Conservation (phyloP, 2,113 vertebrate genomes). For the Leptosomus discolor region DNA sequence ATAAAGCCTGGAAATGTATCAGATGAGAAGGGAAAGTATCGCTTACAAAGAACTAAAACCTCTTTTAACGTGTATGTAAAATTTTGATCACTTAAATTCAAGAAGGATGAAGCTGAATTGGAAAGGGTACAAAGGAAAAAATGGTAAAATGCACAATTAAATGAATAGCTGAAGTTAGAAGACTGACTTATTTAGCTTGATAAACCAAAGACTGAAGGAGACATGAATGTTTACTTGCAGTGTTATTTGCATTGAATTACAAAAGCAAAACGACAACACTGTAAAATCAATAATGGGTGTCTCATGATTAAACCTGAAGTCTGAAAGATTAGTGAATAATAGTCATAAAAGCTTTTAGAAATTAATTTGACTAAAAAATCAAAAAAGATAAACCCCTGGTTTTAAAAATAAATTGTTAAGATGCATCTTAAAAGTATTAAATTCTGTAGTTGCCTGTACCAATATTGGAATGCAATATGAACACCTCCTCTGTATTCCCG, state of each 20-base stretch:
- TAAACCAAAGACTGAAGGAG: not conserved
- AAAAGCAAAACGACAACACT: not conserved
- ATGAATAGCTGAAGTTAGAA: not conserved
- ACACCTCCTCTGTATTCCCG: not conserved
- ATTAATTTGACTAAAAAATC: not conserved
- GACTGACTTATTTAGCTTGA: not conserved
- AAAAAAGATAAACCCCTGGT: rapidly evolving
- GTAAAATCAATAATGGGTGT: not conserved
- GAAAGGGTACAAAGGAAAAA: not conserved
- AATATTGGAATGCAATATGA: rapidly evolving
- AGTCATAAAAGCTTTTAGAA: not conserved
- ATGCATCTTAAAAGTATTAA: not conserved
- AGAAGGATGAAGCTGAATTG: not conserved
- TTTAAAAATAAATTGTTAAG: not conserved
- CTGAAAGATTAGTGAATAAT: not conserved
- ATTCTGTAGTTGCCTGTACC: not conserved
- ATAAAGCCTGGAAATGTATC: not conserved
- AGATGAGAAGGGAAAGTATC: not conserved
- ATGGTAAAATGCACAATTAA: rapidly evolving
- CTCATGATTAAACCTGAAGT: not conserved
- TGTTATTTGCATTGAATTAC: not conserved
- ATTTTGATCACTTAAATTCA: not conserved
- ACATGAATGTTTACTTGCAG: not conserved
- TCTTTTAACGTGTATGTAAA: not conserved
- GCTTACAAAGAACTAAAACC: not conserved